Conservation (phyloP, 2,888 invertebrate species). For the Melinaea menophilus region DNA sequence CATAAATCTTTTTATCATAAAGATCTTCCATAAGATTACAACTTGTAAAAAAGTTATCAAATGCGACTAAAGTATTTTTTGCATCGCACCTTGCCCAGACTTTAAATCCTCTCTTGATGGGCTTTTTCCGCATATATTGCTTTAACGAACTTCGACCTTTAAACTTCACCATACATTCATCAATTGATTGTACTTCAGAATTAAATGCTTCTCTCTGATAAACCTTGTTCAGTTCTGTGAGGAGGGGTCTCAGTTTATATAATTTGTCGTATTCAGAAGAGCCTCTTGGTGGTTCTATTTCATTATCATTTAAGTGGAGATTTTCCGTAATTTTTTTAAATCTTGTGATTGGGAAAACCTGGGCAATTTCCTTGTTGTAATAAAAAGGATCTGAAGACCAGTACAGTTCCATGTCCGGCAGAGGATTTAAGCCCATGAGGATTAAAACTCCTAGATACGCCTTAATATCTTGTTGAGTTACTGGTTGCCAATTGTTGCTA, state of each 20-base stretch:
- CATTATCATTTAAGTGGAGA: slow-evolving; percentile 29
- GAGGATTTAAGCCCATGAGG: slow-evolving; percentile 41
- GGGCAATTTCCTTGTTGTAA: slow-evolving; percentile 36
- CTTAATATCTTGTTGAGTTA: slow-evolving; percentile 34
- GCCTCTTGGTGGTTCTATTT: slow-evolving; percentile 17
- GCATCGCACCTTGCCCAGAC: slow-evolving; percentile 26
- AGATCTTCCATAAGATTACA: slow-evolving; percentile 34
- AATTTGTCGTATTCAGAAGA: slow-evolving; percentile 24
- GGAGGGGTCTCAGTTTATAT: slow-evolving; percentile 25
- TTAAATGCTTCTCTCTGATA: slow-evolving; percentile 21
- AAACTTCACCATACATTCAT: slow-evolving; percentile 35
- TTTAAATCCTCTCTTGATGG: slow-evolving; percentile 31
- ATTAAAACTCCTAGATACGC: slow-evolving; percentile 38
- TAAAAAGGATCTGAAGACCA: slow-evolving; percentile 41
- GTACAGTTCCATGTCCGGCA: slow-evolving; percentile 38
- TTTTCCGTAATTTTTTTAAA: slow-evolving; percentile 27
- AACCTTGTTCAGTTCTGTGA: slow-evolving; percentile 21
- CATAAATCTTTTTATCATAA: slow-evolving; percentile 35
- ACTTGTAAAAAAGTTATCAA: slow-evolving; percentile 42
- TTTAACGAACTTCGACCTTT: slow-evolving; percentile 34
- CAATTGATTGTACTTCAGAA: slow-evolving; percentile 14
- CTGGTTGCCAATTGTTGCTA: slow-evolving; percentile 34
- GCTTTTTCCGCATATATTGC: slow-evolving; percentile 32
- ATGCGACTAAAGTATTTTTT: slow-evolving; percentile 37
- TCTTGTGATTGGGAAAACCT: slow-evolving; percentile 35